Percentiles rank a stretch among this genome's conserved stretches.
Evolutionary conservation across 2,888 invertebrate genomes (phyloP).

Genomic region (Drosophila anceps): DNA sequence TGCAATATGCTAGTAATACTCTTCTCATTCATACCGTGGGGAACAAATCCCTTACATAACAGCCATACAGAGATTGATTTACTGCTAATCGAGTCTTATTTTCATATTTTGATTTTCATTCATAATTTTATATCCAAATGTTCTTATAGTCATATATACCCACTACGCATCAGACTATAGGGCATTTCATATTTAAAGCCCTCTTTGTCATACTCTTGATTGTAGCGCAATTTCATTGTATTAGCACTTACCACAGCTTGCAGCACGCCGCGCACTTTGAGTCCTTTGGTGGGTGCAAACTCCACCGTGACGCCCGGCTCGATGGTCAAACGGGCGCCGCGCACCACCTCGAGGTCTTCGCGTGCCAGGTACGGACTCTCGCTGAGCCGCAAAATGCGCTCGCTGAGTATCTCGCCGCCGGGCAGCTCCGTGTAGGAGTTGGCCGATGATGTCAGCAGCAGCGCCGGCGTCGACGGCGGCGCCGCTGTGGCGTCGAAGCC

Average conservation of each 20-base stretch:
- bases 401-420: conserved; percentile 83
- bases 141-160: rapidly evolving
- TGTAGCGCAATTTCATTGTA: background rate
- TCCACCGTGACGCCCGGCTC: conserved; percentile 96
- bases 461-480: conserved; percentile 62
- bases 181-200: conserved; percentile 4
- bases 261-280: conserved; percentile 95
- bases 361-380: conserved; percentile 91
- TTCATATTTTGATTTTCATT: background rate
- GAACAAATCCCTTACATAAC: background rate
- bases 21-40: background rate
- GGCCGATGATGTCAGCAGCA: conserved; percentile 65
- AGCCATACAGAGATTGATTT: background rate
- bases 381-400: conserved; percentile 81
- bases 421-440: conserved; percentile 80
- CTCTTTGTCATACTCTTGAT: background rate
- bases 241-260: conserved; percentile 92
- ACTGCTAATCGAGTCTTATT: background rate
- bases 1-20: background rate
- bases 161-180: background rate
- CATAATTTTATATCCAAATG: background rate
- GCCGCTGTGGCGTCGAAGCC: conserved; percentile 71
- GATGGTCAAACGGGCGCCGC: conserved; percentile 92
- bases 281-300: conserved; percentile 96
- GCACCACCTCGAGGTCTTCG: conserved; percentile 92